Evolutionary conservation across 2,113 vertebrate species (phyloP).

Genomic region (Aspidoscelis tigris): DNA sequence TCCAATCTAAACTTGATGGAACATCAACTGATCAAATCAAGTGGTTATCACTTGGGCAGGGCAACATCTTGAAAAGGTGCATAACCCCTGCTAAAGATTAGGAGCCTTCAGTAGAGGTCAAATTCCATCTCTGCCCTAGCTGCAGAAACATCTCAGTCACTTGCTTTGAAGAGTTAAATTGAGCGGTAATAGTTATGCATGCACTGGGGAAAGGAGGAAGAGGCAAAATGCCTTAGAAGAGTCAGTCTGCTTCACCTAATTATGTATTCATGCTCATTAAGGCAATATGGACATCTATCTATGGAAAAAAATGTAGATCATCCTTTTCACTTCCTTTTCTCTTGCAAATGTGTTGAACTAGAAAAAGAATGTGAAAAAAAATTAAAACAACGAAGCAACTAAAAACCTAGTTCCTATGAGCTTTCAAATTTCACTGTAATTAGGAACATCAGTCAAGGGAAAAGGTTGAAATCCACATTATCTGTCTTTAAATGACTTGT

Average conservation of each 20-base stretch:
- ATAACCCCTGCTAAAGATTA: not conserved
- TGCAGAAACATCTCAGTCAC: not conserved
- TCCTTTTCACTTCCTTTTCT: not conserved
- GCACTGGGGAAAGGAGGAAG: not conserved
- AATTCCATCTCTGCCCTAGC: too few species aligned
- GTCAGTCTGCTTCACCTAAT: not conserved
- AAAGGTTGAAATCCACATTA: not conserved
- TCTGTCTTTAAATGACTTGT: not conserved
- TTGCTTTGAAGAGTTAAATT: not conserved
- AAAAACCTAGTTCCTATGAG: not conserved
- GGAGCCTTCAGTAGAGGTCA: not conserved
- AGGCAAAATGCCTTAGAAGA: not conserved
- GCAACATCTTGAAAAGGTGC: not conserved
- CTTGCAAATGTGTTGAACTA: not conserved
- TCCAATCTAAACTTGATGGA: not conserved
- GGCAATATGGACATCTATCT: too few species aligned
- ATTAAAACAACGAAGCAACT: not conserved
- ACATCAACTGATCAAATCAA: too few species aligned
- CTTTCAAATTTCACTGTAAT: not conserved
- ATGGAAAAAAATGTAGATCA: too few species aligned
- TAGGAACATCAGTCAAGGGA: not conserved
- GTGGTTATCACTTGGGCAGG: not conserved
- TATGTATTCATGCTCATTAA: not conserved
- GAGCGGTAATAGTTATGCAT: not conserved
- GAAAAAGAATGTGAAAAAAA: not conserved